These are phyloP conservation scores for Myotis yumanensis DNA, from an alignment of 2,113 vertebrate species.

Conservation along the genomic window DNA sequence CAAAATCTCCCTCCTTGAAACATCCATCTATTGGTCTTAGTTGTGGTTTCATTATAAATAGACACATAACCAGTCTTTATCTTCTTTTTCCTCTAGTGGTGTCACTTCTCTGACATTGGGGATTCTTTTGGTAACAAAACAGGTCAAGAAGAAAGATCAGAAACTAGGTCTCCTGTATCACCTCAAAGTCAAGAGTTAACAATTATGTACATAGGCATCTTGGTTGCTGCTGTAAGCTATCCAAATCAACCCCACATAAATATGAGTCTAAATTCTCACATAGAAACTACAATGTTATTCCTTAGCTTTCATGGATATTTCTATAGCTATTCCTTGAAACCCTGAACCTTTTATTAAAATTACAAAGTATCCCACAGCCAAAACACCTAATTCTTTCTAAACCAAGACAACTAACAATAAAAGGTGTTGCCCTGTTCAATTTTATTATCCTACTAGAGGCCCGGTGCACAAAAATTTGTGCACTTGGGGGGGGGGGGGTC, in stretches of 20 bases:
- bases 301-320: background rate
- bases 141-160: background rate
- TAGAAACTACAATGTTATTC: background rate
- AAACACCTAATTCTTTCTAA: slow-evolving; percentile 38
- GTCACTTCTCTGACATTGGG: background rate
- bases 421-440: background rate
- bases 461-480: too few relatives aligned
- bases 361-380: background rate
- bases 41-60: background rate
- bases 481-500: too few relatives aligned
- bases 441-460: background rate
- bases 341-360: background rate
- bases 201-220: background rate
- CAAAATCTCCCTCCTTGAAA: slow-evolving; percentile 44
- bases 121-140: background rate
- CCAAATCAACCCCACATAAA: background rate
- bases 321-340: background rate
- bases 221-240: background rate
- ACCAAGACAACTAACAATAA: slow-evolving; percentile 15
- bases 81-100: background rate
- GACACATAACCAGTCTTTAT: background rate
- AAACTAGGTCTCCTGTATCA: background rate
- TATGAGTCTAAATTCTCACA: background rate
- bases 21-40: background rate
- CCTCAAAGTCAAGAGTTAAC: background rate